Evolutionary conservation across 2,888 invertebrate genomes (phyloP).

Genomic region (Brassicogethes aeneus): DNA sequence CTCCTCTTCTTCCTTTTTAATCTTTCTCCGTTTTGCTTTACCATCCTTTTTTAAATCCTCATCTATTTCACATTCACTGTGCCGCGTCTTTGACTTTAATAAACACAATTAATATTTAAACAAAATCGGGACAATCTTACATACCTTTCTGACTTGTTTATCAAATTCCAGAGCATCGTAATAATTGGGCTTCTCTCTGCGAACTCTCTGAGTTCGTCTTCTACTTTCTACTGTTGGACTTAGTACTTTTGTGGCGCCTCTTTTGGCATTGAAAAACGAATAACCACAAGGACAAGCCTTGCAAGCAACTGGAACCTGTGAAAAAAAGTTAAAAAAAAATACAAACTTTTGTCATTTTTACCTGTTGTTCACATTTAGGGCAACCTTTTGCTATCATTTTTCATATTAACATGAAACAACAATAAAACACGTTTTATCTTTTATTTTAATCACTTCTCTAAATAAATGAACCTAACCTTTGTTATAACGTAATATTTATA

Average conservation of each 20-base stretch:
- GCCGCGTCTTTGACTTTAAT: conserved; percentile 36
- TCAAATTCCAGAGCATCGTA: conserved; percentile 76
- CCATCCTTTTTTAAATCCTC: conserved; percentile 43
- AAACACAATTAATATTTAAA: conserved; percentile 2
- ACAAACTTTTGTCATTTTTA: conserved; percentile 8
- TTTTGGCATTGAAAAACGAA: conserved; percentile 64
- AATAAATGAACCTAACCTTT: too few relatives aligned
- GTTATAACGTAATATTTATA: too few relatives aligned
- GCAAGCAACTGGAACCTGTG: conserved; percentile 73
- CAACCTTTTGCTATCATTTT: conserved; percentile 34
- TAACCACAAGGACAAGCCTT: conserved; percentile 79
- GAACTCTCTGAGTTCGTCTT: conserved; percentile 61
- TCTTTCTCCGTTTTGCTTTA: conserved; percentile 33
- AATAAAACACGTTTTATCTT: too few relatives aligned
- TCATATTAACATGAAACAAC: background rate
- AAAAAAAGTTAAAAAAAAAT: conserved; percentile 10
- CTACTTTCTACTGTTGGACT: conserved; percentile 46
- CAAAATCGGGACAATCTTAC: conserved; percentile 1
- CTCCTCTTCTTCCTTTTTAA: conserved; percentile 40
- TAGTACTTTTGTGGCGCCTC: conserved; percentile 41
- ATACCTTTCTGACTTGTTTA: conserved; percentile 60
- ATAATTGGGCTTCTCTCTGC: conserved; percentile 71
- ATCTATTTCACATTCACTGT: conserved; percentile 46
- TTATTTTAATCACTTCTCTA: too few relatives aligned
- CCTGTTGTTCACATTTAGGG: conserved; percentile 32